phyloP scores from a whole-genome alignment of 2,888 invertebrate species.

The Terebella lapidaria region DNA sequence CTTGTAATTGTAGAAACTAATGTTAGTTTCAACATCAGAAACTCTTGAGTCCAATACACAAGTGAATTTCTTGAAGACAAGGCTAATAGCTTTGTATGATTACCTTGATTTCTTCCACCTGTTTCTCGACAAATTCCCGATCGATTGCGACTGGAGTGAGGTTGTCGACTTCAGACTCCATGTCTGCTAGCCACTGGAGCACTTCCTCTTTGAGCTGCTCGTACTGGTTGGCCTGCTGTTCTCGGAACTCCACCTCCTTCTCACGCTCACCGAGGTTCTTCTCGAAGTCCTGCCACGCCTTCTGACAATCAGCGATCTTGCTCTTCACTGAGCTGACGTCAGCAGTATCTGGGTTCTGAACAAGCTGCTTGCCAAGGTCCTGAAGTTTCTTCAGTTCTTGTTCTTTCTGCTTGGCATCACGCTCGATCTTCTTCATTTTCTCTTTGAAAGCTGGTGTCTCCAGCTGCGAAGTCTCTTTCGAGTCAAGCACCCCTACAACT shows the following conservation, averaged over 20 bases:
- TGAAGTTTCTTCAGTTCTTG: slow-evolving; percentile 33
- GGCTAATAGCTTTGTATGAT: neutral
- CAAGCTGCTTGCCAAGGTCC: slow-evolving; percentile 34
- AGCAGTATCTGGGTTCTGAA: slow-evolving; percentile 41
- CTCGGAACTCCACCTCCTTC: slow-evolving; percentile 74
- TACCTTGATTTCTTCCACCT: slow-evolving; percentile 59
- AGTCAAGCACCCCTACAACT: slow-evolving; percentile 35
- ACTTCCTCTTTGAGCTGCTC: slow-evolving; percentile 78
- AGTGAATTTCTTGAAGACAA: too few species aligned
- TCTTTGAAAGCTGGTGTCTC: slow-evolving; percentile 60
- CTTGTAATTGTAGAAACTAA: neutral
- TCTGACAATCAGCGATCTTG: slow-evolving; percentile 63
- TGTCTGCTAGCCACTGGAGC: slow-evolving; percentile 75
- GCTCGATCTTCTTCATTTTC: slow-evolving; percentile 58
- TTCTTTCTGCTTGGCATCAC: slow-evolving; percentile 30
- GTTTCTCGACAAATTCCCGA: slow-evolving; percentile 74
- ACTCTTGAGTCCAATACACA: too few species aligned
- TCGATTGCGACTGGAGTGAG: slow-evolving; percentile 84
- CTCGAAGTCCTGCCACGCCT: slow-evolving; percentile 83
- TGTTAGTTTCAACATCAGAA: too few species aligned
- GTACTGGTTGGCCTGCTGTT: slow-evolving; percentile 80
- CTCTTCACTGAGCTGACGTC: slow-evolving; percentile 36
- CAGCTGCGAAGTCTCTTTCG: slow-evolving; percentile 65
- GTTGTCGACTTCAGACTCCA: slow-evolving; percentile 71
- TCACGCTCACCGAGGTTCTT: slow-evolving; percentile 77